phyloP scores from a whole-genome alignment of 2,113 vertebrate genomes.

The Oryzias woworae region DNA sequence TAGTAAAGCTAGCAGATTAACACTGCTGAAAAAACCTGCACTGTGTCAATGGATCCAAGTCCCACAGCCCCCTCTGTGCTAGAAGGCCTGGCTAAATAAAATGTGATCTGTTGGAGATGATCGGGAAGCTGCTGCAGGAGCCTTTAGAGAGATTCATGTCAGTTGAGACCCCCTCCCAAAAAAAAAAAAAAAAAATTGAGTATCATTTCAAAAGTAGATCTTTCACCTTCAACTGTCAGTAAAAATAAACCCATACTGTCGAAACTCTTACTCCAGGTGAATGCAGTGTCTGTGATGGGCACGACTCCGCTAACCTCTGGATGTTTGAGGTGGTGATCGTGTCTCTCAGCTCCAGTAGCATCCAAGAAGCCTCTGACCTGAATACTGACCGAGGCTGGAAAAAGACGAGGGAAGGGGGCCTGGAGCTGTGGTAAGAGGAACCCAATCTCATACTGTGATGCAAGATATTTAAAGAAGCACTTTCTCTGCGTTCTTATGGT shows the following conservation, averaged over 20 bases:
- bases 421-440: background rate
- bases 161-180: conserved; percentile 5
- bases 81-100: conserved; percentile 48
- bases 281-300: conserved; percentile 9
- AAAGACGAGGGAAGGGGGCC: conserved; percentile 3
- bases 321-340: conserved; percentile 24
- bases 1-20: conserved; percentile 61
- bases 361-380: conserved; percentile 17
- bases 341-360: conserved; percentile 9
- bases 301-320: conserved; percentile 9
- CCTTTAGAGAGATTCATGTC: background rate
- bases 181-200: background rate
- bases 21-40: conserved; percentile 54
- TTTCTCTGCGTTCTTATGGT: background rate
- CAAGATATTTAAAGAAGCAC: background rate
- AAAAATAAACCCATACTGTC: background rate
- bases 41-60: conserved; percentile 54
- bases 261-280: conserved; percentile 12
- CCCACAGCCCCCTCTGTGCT: conserved; percentile 34
- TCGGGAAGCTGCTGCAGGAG: conserved; percentile 4
- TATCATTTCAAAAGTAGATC: conserved; percentile 9
- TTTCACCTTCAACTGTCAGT: conserved; percentile 6
- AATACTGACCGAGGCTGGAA: conserved; percentile 2
- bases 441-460: background rate
- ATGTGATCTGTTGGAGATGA: conserved; percentile 39